A percentile compares a stretch with the other conserved stretches of the same genome.
These are phyloP conservation scores for Psix sp. DNA, from an alignment of 1,140 invertebrate genomes.

Conservation along the genomic window DNA sequence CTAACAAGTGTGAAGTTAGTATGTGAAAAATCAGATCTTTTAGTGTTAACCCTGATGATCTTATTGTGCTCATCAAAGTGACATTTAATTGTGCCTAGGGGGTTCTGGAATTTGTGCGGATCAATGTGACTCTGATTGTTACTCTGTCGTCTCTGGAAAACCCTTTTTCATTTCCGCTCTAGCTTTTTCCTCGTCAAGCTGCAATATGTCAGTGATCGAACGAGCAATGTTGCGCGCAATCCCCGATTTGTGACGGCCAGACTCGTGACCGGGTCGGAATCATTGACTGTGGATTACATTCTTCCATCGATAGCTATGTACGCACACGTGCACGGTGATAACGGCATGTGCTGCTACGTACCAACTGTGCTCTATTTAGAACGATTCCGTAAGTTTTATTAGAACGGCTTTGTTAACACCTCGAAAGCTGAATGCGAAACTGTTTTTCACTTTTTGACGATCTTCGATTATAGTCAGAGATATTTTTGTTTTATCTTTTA, in stretches of 20 bases:
- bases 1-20: no score
- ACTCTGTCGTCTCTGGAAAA: constrained; percentile 32
- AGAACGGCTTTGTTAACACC: constrained; percentile 8
- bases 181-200: constrained; percentile 3
- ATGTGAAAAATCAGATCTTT: no score
- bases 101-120: constrained; percentile 6
- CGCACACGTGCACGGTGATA: constrained; percentile 72
- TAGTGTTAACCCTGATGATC: no score
- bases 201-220: constrained; percentile 15
- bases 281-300: constrained; percentile 38
- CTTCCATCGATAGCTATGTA: constrained; percentile 65
- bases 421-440: neutral
- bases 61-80: constrained; percentile 37
- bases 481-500: no score
- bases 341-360: constrained; percentile 75
- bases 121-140: constrained; percentile 45
- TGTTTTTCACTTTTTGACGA: no score
- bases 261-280: constrained; percentile 39
- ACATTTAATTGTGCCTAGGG: constrained; percentile 10
- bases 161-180: constrained; percentile 2
- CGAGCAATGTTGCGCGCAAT: constrained; percentile 21
- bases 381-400: constrained; percentile 71
- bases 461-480: no score
- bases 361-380: constrained; percentile 72
- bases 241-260: constrained; percentile 40